A percentile compares a stretch with the other conserved stretches of the same genome.
Evolutionary conservation across 1,140 invertebrate species (phyloP).

Genomic region (Eulimnadia texana): DNA sequence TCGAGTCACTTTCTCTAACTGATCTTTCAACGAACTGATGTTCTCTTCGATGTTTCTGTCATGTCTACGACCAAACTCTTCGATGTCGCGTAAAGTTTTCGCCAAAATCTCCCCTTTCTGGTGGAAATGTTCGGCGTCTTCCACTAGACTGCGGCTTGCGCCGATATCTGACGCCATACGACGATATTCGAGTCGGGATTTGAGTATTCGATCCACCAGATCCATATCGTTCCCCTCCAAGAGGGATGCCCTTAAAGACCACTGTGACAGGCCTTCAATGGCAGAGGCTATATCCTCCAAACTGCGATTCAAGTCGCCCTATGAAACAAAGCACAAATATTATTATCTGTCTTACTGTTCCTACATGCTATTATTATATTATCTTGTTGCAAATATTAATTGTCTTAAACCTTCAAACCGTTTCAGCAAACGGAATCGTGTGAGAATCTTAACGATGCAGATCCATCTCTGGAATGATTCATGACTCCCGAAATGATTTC

Average conservation of each 20-base stretch:
- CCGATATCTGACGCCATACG: neutral
- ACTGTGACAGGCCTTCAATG: conserved; percentile 21
- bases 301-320: conserved; percentile 55
- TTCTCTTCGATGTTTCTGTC: conserved; percentile 34
- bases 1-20: conserved; percentile 25
- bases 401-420: too few relatives aligned
- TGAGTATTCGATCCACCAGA: neutral
- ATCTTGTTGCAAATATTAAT: too few relatives aligned
- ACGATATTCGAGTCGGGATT: neutral
- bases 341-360: neutral
- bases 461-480: too few relatives aligned
- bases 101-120: conserved; percentile 14
- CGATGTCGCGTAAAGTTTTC: conserved; percentile 7
- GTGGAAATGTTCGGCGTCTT: conserved; percentile 19
- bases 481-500: too few relatives aligned
- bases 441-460: too few relatives aligned
- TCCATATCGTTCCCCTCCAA: neutral
- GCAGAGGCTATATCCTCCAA: conserved; percentile 39
- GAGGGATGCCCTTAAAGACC: neutral
- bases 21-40: conserved; percentile 30
- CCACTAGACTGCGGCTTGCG: conserved; percentile 3
- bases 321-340: conserved; percentile 22
- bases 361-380: too few relatives aligned
- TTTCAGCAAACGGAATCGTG: too few relatives aligned
- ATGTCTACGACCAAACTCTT: too few relatives aligned